A percentile compares a stretch with the other conserved stretches of the same genome.
Evolutionary conservation across 2,113 vertebrate genomes (phyloP).

Genomic region (Pituophis catenifer): DNA sequence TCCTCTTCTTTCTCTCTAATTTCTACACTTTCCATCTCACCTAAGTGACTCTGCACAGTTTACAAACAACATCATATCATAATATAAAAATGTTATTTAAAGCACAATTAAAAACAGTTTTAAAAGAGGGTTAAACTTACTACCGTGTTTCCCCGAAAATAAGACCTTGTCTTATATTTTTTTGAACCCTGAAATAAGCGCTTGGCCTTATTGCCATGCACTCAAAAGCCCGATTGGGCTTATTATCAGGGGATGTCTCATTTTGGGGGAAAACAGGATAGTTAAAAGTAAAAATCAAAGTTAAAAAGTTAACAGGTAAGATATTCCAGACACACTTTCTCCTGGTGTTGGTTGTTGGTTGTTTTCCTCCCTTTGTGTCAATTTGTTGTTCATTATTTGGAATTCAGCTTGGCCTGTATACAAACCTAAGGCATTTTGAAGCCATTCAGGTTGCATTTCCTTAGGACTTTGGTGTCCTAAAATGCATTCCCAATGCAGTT

Average conservation of each 20-base stretch:
- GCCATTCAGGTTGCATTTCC: background rate
- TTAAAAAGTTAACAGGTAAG: background rate
- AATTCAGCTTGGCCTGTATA: background rate
- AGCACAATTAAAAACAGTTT: background rate
- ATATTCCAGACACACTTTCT: background rate
- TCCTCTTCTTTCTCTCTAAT: too few species aligned
- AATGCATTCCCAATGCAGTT: background rate
- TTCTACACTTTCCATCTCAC: background rate
- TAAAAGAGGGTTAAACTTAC: background rate
- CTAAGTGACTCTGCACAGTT: background rate
- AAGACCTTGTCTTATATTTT: too few species aligned
- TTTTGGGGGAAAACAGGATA: too few species aligned
- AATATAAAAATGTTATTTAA: background rate
- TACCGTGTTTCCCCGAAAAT: too few species aligned
- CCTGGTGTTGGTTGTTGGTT: background rate
- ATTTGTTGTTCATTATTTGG: background rate
- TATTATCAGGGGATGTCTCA: too few species aligned
- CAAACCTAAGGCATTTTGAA: background rate
- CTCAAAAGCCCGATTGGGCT: too few species aligned
- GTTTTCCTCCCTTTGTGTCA: background rate
- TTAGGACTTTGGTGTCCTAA: background rate
- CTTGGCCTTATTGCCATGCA: too few species aligned
- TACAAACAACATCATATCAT: background rate
- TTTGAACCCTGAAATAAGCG: too few species aligned
- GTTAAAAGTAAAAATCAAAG: background rate